These are phyloP conservation scores for Notolepis coatsorum DNA, from an alignment of 2,797 vertebrate genomes.

Conservation along the genomic window DNA sequence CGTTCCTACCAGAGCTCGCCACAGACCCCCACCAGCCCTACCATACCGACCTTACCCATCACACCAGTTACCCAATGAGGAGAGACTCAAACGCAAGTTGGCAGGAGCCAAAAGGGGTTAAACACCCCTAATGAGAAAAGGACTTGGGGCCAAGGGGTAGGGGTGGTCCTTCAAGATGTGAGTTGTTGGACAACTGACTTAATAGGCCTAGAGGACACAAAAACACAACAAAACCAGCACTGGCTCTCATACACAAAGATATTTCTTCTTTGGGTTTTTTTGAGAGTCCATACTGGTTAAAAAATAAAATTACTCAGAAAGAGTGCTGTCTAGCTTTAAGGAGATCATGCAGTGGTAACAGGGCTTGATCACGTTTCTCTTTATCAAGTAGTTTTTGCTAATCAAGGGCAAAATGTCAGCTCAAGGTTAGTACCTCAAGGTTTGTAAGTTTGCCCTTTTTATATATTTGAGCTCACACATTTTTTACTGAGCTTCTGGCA, in stretches of 20 bases:
- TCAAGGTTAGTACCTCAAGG: constrained; percentile 67
- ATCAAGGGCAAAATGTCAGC: constrained; percentile 33
- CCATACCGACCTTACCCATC: constrained; percentile 61
- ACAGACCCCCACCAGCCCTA: constrained; percentile 79
- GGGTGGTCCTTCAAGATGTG: constrained; percentile 27
- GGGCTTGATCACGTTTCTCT: constrained; percentile 43
- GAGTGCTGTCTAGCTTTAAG: constrained; percentile 22
- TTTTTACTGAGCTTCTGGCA: not conserved
- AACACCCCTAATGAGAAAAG: constrained; percentile 16
- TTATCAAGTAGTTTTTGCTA: constrained; percentile 38
- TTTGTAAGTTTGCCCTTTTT: constrained; percentile 63
- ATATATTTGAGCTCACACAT: constrained; percentile 1
- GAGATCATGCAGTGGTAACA: constrained; percentile 54
- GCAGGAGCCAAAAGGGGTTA: constrained; percentile 35
- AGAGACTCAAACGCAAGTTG: constrained; percentile 41
- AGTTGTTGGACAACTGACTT: constrained; percentile 25
- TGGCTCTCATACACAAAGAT: constrained; percentile 41
- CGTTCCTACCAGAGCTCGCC: constrained; percentile 92
- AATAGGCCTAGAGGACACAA: not conserved
- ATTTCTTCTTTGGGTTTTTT: constrained; percentile 26
- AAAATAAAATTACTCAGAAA: constrained; percentile 18
- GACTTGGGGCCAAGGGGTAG: constrained; percentile 17
- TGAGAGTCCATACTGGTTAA: constrained; percentile 16
- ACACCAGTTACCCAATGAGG: constrained; percentile 82
- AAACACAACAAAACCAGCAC: constrained; percentile 54